Evolutionary conservation across 2,797 vertebrate species (phyloP).

Genomic region (Bradypodion pumilum): DNA sequence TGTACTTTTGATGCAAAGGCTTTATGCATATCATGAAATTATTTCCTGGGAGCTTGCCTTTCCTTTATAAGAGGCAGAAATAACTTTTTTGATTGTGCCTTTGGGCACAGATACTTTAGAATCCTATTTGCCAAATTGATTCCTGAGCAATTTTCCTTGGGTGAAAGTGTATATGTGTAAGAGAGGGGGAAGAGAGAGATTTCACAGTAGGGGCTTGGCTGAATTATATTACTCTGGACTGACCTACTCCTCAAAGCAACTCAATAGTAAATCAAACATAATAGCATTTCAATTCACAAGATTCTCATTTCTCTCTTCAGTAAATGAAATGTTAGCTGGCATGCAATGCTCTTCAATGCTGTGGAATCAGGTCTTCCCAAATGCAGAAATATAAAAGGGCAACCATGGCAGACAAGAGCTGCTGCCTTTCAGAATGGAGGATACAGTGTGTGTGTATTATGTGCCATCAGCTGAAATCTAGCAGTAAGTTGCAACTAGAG

Average conservation of each 20-base stretch:
- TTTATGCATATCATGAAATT: conserved; percentile 48
- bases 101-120: conserved; percentile 54
- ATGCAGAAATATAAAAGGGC: conserved; percentile 52
- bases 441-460: not conserved
- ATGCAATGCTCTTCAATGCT: conserved; percentile 11
- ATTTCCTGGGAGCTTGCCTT: conserved; percentile 45
- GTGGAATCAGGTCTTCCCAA: not conserved
- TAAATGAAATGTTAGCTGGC: conserved; percentile 48
- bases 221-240: conserved; percentile 44
- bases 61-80: conserved; percentile 51
- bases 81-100: conserved; percentile 53
- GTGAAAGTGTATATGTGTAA: conserved; percentile 28
- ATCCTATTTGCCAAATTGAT: conserved; percentile 55
- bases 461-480: too few relatives aligned
- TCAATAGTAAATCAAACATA: conserved; percentile 36
- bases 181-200: conserved; percentile 6
- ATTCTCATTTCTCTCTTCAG: conserved; percentile 41
- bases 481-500: too few relatives aligned
- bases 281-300: conserved; percentile 41
- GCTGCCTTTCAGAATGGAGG: conserved; percentile 10
- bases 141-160: conserved; percentile 59
- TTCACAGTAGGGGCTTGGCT: conserved; percentile 45
- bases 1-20: conserved; percentile 42
- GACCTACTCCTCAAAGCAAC: conserved; percentile 28
- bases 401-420: conserved; percentile 39